A percentile compares a stretch with the other conserved stretches of the same genome.
phyloP scores from a whole-genome alignment of 2,888 invertebrate species.

The Orchestes rusci region DNA sequence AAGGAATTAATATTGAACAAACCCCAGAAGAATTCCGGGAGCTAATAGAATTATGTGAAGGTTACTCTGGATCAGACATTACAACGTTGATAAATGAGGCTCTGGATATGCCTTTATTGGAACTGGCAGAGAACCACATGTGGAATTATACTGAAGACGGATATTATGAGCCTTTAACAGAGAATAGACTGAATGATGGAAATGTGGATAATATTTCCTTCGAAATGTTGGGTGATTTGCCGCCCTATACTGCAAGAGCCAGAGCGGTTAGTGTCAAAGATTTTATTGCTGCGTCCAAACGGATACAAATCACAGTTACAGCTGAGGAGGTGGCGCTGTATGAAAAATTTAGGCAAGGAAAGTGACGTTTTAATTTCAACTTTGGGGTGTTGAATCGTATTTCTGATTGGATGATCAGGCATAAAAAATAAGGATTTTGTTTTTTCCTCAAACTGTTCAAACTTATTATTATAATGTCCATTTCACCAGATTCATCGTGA shows the following conservation, averaged over 20 bases:
- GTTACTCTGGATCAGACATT: constrained; percentile 52
- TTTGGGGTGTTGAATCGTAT: no score
- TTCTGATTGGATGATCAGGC: no score
- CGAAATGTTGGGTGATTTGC: constrained; percentile 32
- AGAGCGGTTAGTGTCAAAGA: constrained; percentile 34
- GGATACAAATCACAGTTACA: constrained; percentile 33
- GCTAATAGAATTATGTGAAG: constrained; percentile 45
- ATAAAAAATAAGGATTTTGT: no score
- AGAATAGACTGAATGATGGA: neutral
- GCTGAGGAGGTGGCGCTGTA: constrained; percentile 32
- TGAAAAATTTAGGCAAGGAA: constrained; percentile 24
- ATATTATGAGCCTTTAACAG: constrained; percentile 14
- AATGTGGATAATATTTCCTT: constrained; percentile 22
- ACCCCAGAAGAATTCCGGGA: constrained; percentile 20
- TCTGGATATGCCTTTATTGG: constrained; percentile 42
- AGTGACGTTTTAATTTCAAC: no score
- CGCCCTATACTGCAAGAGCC: constrained; percentile 33
- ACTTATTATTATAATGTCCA: no score
- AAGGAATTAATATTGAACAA: constrained; percentile 29
- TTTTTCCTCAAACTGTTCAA: no score
- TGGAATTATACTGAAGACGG: constrained; percentile 34
- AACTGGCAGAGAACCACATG: constrained; percentile 41
- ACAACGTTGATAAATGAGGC: constrained; percentile 41
- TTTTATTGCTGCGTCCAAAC: constrained; percentile 33
- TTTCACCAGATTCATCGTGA: no score